Percentiles rank a stretch among this genome's conserved stretches.
phyloP scores from a whole-genome alignment of 2,888 invertebrate genomes.

The Scaptomyza caliginosa region DNA sequence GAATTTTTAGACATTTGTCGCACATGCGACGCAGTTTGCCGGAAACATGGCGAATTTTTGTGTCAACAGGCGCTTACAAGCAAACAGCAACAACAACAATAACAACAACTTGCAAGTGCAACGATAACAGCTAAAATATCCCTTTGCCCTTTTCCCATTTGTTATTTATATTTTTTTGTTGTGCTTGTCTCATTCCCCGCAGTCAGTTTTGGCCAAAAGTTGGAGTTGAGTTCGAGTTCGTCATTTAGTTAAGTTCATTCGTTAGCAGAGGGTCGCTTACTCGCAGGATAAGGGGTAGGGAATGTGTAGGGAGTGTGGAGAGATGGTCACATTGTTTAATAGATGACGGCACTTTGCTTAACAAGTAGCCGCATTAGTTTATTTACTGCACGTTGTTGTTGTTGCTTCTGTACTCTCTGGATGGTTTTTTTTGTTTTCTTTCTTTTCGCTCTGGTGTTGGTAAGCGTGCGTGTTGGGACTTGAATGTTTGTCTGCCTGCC shows the following conservation, averaged over 20 bases:
- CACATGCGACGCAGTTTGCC: constrained; percentile 71
- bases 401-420: background rate
- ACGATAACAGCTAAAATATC: constrained; percentile 24
- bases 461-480: constrained; percentile 27
- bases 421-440: background rate
- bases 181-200: constrained; percentile 18
- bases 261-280: background rate
- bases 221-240: constrained; percentile 50
- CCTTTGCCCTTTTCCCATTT: constrained; percentile 6
- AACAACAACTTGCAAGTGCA: constrained; percentile 25
- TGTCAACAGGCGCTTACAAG: constrained; percentile 64
- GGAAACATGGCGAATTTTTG: constrained; percentile 69
- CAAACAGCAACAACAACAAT: constrained; percentile 6
- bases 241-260: constrained; percentile 47
- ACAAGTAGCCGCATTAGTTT: constrained; percentile 78
- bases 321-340: constrained; percentile 65
- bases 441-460: background rate
- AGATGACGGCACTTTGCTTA: constrained; percentile 79
- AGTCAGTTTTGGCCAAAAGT: constrained; percentile 44
- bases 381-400: constrained; percentile 59
- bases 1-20: constrained; percentile 71
- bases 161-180: constrained; percentile 13
- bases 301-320: background rate
- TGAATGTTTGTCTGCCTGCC: constrained; percentile 42
- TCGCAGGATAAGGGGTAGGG: background rate